These are phyloP conservation scores for Strix aluco DNA, from an alignment of 2,113 vertebrate species.

Conservation along the genomic window DNA sequence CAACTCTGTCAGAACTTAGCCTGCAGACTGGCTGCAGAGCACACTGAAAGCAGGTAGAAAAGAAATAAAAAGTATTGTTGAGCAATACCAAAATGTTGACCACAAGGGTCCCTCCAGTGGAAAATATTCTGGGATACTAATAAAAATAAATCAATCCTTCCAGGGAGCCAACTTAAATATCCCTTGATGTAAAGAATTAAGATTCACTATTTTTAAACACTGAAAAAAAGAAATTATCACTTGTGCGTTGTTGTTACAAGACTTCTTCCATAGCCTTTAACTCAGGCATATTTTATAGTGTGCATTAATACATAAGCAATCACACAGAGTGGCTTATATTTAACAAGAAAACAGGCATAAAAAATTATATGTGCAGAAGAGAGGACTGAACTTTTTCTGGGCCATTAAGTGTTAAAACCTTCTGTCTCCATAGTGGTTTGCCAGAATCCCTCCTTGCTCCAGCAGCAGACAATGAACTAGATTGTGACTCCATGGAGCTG, in stretches of 20 bases:
- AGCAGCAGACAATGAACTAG: slow-evolving; percentile 16
- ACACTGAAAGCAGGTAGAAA: not conserved
- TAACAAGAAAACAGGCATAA: slow-evolving; percentile 4
- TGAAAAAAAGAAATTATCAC: slow-evolving; percentile 1
- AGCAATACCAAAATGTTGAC: not conserved
- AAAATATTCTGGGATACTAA: slow-evolving; percentile 19
- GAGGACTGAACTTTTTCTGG: not conserved
- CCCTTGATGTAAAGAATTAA: slow-evolving; percentile 43
- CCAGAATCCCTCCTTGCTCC: not conserved
- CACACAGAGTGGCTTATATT: not conserved
- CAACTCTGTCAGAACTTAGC: not conserved
- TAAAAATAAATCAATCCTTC: slow-evolving; percentile 44
- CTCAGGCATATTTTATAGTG: not conserved
- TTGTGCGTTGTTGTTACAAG: slow-evolving; percentile 38
- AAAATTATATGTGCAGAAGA: not conserved
- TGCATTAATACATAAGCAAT: not conserved
- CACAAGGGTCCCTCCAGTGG: not conserved
- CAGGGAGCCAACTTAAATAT: slow-evolving; percentile 45
- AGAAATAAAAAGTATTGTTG: not conserved
- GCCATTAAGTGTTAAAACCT: not conserved
- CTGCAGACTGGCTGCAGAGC: not conserved
- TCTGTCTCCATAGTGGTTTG: not conserved
- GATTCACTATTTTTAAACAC: slow-evolving; percentile 51
- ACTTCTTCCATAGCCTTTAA: slow-evolving; percentile 31
- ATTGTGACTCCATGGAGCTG: slow-evolving; percentile 7